Evolutionary conservation across 2,113 vertebrate genomes (phyloP), one percentile per base, ranked within the genome.

Genomic region (Sphaerodactylus townsendi): DNA sequence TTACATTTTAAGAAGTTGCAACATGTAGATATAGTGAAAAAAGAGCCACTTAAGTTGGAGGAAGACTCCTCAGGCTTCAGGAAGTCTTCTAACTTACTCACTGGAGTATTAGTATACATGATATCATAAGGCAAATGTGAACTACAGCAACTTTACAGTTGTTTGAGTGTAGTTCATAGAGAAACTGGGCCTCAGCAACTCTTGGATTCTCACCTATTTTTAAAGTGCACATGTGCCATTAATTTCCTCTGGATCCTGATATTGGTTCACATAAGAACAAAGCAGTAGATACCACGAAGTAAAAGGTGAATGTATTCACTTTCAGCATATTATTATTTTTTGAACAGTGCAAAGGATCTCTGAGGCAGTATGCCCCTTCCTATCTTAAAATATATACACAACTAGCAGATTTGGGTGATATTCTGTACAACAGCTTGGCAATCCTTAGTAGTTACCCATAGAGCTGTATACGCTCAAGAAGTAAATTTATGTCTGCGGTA

Each of bases 391-490:
- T 72, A 59, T 4, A 37, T 66, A 70, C n/a, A 50, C 77, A 0
- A 74, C 81, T 74, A 87, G 0, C 39, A 83, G 82, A 84, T n/a
- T 46, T 78, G 81, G 85, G 85, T 35, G 88, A 90, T 0, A 81
- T 50, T 93, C 83, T 59, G 85, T 77, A 85, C 81, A 90, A 89
- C 89, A 93, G 89, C 90, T 90, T 93, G 93, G 90, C 78, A 6
- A 88, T 90, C 94, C 66, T 86, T 85, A 30, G 80, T 82, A 44
- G 86, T 86, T 92, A 86, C 92, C 92, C 92, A 90, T 80, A 89
- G 91, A 92, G 91, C 92, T 91, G 91, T 91, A 92, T 93, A 93
- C 93, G 92, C 84, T 94, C 89, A 84, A 89, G 91, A 92, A 90
- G 90, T 69, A 88, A 91, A 95, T 94, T 92, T 95, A 94, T 95